Evolutionary conservation across 2,797 vertebrate genomes (phyloP).

Genomic region (Sebastiscus albofasciatus): DNA sequence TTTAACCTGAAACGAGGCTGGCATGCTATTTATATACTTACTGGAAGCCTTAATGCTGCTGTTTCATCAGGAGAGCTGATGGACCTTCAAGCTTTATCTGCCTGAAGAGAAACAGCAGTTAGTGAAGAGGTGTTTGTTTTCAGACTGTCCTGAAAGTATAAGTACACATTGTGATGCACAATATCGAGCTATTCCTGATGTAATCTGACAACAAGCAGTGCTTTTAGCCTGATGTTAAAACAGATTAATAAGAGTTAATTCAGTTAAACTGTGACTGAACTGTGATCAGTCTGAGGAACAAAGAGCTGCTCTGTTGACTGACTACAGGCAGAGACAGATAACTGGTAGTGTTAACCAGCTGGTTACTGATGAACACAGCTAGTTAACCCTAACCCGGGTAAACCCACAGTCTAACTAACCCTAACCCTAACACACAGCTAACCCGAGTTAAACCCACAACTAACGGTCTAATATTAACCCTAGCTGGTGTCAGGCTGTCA

Average conservation of each 20-base stretch:
- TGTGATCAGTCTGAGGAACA: slow-evolving; percentile 36
- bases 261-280: slow-evolving; percentile 8
- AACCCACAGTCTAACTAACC: no score
- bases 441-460: neutral
- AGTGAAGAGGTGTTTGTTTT: neutral
- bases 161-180: neutral
- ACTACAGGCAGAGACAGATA: slow-evolving; percentile 12
- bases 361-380: neutral
- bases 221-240: neutral
- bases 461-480: neutral
- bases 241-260: slow-evolving; percentile 19
- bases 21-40: slow-evolving; percentile 58
- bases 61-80: slow-evolving; percentile 74
- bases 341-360: neutral
- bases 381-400: no score
- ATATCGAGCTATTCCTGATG: neutral
- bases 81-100: slow-evolving; percentile 59
- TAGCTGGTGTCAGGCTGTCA: neutral
- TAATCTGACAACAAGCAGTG: neutral
- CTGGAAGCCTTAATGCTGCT: slow-evolving; percentile 69
- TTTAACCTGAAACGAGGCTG: neutral
- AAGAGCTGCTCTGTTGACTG: slow-evolving; percentile 48
- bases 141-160: neutral
- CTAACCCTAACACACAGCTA: no score
- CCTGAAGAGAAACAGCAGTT: slow-evolving; percentile 29